Evolutionary conservation across 2,797 vertebrate genomes (phyloP).

Genomic region (Meriones psammophilus): DNA sequence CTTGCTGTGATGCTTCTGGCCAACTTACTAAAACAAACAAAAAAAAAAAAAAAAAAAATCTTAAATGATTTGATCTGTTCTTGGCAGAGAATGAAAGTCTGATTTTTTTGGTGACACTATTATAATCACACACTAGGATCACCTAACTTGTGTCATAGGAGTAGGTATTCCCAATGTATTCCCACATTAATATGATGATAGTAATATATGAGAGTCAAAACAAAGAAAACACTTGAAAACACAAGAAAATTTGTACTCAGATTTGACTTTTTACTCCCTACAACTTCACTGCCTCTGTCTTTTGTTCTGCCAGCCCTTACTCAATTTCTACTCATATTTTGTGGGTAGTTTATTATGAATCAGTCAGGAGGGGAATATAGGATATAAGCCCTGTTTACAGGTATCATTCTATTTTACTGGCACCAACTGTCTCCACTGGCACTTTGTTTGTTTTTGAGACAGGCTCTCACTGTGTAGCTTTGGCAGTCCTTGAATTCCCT

Average conservation of each 20-base stretch:
- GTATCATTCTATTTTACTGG: conserved; percentile 4
- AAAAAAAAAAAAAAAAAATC: no score
- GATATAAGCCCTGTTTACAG: not conserved
- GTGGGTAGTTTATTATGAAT: not conserved
- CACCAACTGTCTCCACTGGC: not conserved
- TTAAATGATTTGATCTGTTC: not conserved
- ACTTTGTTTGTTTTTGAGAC: not conserved
- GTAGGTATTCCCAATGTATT: not conserved
- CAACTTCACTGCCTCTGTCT: not conserved
- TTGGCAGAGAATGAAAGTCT: conserved; percentile 5
- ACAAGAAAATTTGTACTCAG: not conserved
- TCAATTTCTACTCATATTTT: not conserved
- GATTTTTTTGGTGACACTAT: not conserved
- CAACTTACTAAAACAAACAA: not conserved
- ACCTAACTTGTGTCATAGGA: not conserved
- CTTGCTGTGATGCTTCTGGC: not conserved
- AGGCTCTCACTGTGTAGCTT: not conserved
- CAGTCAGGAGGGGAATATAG: not conserved
- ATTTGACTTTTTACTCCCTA: not conserved
- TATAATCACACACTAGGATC: not conserved
- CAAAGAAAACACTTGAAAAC: not conserved
- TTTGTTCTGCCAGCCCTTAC: not conserved
- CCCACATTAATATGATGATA: not conserved
- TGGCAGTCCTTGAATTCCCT: not conserved
- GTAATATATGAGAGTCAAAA: not conserved